Evolutionary conservation across 2,113 vertebrate species (phyloP), one percentile per base, ranked within the genome.

Genomic region (Gobio gobio): DNA sequence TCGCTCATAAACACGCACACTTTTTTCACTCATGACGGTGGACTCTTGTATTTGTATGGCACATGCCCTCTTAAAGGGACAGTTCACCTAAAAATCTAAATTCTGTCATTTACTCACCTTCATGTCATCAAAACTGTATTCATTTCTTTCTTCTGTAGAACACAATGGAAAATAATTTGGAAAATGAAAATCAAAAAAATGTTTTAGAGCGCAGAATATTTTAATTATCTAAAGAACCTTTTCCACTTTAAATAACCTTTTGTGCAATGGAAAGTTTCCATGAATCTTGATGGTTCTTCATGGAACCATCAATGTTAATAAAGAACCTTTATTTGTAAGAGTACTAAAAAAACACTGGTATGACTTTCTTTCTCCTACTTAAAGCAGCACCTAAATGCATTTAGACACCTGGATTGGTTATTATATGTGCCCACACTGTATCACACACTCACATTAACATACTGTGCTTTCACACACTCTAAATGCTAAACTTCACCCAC

Each of bases 1-100:
- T 14, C 85, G 84, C 86, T 81, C 86, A 63, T 85, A 88, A 88
- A 83, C 85, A 56, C 18, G 58, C 88, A 85, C 84, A 73, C 78
- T n/a, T 40, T 26, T 63, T 79, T 81, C 61, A 45, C 45, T 47
- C 26, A 51, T 51, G 24, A 24, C 45, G 33, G 24, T 68, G 63
- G 43, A 49, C 43, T 80, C 16, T 24, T 59, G 54, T 16, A 29
- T 80, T 64, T 22, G 13, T n/a, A 45, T 61, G 14, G 51, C 9
- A 12, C 26, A 56, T 18, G 12, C 26, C 9, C 26, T 68, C 24
- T 82, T 82, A 54, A 68, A 82, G 79, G 45, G 24, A 68, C 45
- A 68, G 61, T 66, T 51, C 26, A 36, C 45, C 22, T 49, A 74
- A 47, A 47, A n/a, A 74, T 74, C 1, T 14, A 8, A 74, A 73